Percentiles rank a stretch among this genome's conserved stretches.
phyloP scores from a whole-genome alignment of 2,797 vertebrate species.

The Poeciliopsis paucimaculata region DNA sequence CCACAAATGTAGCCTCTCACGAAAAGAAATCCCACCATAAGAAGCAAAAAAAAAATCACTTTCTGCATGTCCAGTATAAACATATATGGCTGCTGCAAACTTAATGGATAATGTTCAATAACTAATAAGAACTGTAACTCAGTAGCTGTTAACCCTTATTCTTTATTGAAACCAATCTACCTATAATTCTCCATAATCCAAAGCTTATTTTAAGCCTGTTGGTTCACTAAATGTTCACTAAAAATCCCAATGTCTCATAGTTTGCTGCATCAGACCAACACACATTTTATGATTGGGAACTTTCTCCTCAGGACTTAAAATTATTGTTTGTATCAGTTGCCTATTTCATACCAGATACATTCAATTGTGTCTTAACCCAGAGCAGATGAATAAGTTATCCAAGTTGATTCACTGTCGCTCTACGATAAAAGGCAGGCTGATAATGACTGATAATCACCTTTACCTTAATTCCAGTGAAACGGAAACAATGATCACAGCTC shows the following conservation, averaged over 20 bases:
- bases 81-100: not conserved
- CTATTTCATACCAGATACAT: not conserved
- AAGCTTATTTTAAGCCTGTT: conserved; percentile 59
- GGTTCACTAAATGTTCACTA: conserved; percentile 32
- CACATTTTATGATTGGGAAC: conserved; percentile 19
- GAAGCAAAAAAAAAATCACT: not conserved
- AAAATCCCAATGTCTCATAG: conserved; percentile 24
- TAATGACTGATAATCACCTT: not conserved
- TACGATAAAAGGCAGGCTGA: not conserved
- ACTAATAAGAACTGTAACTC: conserved; percentile 7
- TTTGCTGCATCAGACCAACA: conserved; percentile 23
- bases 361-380: not conserved
- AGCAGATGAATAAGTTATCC: not conserved
- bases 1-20: conserved; percentile 5
- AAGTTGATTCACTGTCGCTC: not conserved
- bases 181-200: conserved; percentile 67
- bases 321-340: not conserved
- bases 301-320: conserved; percentile 11
- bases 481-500: not conserved
- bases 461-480: not conserved
- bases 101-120: conserved; percentile 19
- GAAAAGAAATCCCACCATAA: not conserved
- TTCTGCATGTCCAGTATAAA: conserved; percentile 4
- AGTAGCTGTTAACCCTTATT: conserved; percentile 49
- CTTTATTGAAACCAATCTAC: conserved; percentile 58